Percentiles rank a stretch among this genome's conserved stretches.
Evolutionary conservation across 2,113 vertebrate species (phyloP).

Genomic region (Ophiodon elongatus): DNA sequence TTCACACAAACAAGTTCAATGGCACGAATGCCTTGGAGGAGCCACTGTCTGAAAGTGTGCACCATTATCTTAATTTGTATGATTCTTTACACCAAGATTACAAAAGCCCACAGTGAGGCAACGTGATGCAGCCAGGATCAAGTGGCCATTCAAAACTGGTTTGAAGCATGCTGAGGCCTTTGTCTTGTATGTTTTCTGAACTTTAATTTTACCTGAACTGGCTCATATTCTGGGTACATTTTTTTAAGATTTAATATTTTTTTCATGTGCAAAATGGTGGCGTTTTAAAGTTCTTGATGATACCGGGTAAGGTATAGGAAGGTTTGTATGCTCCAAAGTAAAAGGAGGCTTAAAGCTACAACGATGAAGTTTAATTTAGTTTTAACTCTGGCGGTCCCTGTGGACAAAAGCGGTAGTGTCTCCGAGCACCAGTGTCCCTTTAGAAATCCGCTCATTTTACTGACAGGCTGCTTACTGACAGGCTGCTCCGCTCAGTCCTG

Average conservation of each 20-base stretch:
- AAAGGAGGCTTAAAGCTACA: neutral
- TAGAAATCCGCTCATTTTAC: neutral
- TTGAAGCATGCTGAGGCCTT: neutral
- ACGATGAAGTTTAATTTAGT: neutral
- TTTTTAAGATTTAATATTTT: too few species aligned
- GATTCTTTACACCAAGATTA: neutral
- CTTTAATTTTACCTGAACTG: neutral
- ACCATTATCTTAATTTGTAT: neutral
- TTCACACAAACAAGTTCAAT: neutral
- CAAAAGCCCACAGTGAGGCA: neutral
- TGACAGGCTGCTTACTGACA: neutral
- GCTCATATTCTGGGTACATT: neutral
- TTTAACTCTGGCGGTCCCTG: neutral
- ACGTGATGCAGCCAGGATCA: neutral
- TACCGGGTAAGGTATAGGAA: neutral
- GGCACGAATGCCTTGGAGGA: neutral
- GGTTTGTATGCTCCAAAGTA: neutral
- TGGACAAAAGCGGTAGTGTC: neutral
- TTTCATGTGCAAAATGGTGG: neutral
- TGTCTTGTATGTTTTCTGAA: neutral
- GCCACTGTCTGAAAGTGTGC: neutral
- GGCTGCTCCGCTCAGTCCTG: too few species aligned
- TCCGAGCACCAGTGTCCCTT: neutral
- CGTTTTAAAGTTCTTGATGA: neutral
- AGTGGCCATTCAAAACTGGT: neutral